Conservation (phyloP, 2,113 vertebrate genomes). For the Corythornis madagascariensis region DNA sequence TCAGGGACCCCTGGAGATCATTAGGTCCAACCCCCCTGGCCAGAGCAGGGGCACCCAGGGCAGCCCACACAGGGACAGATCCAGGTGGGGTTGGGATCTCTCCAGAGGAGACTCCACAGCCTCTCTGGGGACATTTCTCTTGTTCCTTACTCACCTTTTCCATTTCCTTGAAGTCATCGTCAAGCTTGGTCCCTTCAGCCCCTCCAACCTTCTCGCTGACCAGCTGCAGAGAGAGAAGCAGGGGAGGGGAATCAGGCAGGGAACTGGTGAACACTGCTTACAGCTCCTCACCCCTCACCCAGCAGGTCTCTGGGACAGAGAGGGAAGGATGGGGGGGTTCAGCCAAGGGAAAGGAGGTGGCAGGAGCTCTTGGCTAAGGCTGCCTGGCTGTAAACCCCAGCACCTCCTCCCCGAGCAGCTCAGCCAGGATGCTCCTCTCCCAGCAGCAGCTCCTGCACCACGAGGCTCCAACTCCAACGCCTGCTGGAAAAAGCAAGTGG, state of each 20-base stretch:
- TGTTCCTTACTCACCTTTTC: slow-evolving; percentile 82
- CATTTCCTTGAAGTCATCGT: slow-evolving; percentile 96
- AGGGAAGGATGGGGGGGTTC: background rate
- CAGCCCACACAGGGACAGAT: no score
- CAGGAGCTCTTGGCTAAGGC: background rate
- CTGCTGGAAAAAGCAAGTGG: background rate
- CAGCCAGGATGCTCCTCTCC: background rate
- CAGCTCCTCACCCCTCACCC: background rate
- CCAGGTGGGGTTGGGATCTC: no score
- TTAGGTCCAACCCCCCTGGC: no score
- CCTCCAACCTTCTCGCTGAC: slow-evolving; percentile 98
- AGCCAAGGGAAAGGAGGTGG: background rate
- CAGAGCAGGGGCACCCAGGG: no score
- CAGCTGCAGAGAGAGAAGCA: slow-evolving; percentile 74
- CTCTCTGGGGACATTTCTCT: background rate
- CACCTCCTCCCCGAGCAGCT: background rate
- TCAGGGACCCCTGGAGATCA: no score
- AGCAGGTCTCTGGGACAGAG: background rate
- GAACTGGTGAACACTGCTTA: rapidly evolving
- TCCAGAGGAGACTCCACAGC: no score
- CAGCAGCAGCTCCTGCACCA: background rate
- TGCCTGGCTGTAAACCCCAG: background rate
- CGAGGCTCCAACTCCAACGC: background rate
- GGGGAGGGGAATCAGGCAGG: background rate
- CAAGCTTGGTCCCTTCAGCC: slow-evolving; percentile 95